Evolutionary conservation across 2,113 vertebrate species (phyloP), one percentile per base, ranked within the genome.

Genomic region (Indri indri): DNA sequence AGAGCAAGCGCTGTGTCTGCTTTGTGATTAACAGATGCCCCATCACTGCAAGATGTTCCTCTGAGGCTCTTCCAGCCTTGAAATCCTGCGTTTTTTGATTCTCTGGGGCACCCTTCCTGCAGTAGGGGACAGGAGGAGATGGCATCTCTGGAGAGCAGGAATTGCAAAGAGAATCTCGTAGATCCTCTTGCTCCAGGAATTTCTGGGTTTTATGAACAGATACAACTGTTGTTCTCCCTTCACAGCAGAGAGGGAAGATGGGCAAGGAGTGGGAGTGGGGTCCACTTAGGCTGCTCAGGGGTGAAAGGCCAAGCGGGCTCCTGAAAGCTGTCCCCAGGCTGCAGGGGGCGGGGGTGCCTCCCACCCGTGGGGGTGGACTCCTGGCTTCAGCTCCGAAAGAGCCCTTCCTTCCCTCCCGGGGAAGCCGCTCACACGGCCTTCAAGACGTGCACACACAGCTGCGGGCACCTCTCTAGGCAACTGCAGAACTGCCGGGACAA

Each of bases 291-390:
- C 42, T 59, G 34, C 5, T 16, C 17, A 86, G 83, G 45, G 50
- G 17, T 76, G 12, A 61, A 93, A 40, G 63, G 47, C 37, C 52
- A 23, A 8, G 0, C 32, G 8, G 66, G 37, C 40, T 50, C 65
- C 52, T 50, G 74, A 42, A 50, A 84, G 25, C 16, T 32, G 8
- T 54, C 27, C 8, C 42, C n/a, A 84, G 37, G 61, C 61, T 59
- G 17, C 66, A 52, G 40, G 40, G 40, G 40, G 40, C 40, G 3
- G 2, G 17, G 32, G 12, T 14, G 25, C 14, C 27, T 61, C 50
- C 6, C 25, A 14, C 25, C 16, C 0, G 0, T 2, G 22, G 59
- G 54, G 40, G 54, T 3, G 4, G 40, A 10, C 54, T 90, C 50
- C 80, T 32, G 40, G 32, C 47, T 13, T 30, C 40, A 70, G 81